Conservation (phyloP, 1,140 invertebrate genomes). For the Melanaphis sacchari region DNA sequence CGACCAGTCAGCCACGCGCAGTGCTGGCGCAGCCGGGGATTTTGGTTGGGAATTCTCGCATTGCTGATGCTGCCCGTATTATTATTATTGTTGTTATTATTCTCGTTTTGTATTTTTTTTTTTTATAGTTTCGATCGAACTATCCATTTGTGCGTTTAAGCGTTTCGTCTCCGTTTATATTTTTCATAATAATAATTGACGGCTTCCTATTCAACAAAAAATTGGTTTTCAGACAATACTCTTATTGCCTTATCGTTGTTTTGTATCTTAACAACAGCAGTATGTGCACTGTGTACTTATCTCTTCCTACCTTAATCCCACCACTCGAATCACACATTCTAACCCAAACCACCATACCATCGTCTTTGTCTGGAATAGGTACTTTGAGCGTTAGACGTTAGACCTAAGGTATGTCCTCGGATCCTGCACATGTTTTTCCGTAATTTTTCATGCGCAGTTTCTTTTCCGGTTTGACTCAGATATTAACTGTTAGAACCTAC, state of each 20-base stretch:
- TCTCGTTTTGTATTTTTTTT: not conserved
- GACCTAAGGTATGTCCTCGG: not conserved
- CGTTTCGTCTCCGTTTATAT: not conserved
- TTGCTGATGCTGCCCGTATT: not conserved
- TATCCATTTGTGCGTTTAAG: not conserved
- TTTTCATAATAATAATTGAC: not conserved
- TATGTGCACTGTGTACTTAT: not conserved
- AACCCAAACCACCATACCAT: too few relatives aligned
- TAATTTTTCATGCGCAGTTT: not conserved
- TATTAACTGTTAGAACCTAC: not conserved
- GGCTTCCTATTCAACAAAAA: not conserved
- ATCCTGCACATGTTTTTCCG: not conserved
- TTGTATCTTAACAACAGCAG: too few relatives aligned
- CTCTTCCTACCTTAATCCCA: not conserved
- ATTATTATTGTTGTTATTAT: not conserved
- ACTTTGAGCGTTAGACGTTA: too few relatives aligned
- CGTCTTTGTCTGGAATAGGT: constrained; percentile 8
- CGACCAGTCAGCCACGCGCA: constrained; percentile 11
- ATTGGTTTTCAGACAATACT: not conserved
- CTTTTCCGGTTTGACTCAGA: not conserved
- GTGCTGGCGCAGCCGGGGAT: constrained; percentile 44
- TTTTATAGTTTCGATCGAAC: not conserved
- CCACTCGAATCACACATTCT: too few relatives aligned
- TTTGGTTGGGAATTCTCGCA: constrained; percentile 14
- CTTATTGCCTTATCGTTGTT: not conserved